Conservation (phyloP, 1,140 invertebrate species). For the Globodera rostochiensis region DNA sequence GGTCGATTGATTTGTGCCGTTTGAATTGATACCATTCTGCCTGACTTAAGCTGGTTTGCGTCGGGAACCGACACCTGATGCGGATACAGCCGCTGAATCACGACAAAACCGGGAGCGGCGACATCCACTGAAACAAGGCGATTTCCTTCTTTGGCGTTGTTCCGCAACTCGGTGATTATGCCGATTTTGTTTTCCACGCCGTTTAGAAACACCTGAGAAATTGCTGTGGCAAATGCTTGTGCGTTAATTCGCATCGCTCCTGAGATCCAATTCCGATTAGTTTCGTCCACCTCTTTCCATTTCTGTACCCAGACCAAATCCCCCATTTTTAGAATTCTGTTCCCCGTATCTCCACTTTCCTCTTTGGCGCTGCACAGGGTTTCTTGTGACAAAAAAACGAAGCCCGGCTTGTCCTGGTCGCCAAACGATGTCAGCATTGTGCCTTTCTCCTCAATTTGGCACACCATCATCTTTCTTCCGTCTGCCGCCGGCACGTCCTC, state of each 20-base stretch:
- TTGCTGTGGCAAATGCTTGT: neutral
- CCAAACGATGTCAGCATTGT: neutral
- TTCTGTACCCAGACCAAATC: neutral
- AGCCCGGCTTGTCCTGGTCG: neutral
- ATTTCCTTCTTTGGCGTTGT: neutral
- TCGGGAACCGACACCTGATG: neutral
- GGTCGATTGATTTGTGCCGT: neutral
- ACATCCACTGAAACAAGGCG: neutral
- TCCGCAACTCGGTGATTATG: neutral
- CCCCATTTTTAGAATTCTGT: neutral
- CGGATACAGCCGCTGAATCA: neutral
- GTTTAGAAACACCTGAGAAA: neutral
- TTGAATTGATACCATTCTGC: neutral
- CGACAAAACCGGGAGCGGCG: neutral
- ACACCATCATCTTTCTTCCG: neutral
- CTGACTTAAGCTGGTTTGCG: neutral
- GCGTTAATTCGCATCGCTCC: neutral
- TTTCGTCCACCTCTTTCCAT: neutral
- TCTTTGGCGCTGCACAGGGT: too few species aligned
- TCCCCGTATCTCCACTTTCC: too few species aligned
- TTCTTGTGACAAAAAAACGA: too few species aligned
- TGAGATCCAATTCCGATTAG: neutral
- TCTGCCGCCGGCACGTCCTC: neutral
- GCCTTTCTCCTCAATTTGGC: neutral
- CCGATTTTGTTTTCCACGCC: neutral